A percentile compares a stretch with the other conserved stretches of the same genome.
Conservation (phyloP, 92 coral and sea anemone species). For the Phenganax marumi region DNA sequence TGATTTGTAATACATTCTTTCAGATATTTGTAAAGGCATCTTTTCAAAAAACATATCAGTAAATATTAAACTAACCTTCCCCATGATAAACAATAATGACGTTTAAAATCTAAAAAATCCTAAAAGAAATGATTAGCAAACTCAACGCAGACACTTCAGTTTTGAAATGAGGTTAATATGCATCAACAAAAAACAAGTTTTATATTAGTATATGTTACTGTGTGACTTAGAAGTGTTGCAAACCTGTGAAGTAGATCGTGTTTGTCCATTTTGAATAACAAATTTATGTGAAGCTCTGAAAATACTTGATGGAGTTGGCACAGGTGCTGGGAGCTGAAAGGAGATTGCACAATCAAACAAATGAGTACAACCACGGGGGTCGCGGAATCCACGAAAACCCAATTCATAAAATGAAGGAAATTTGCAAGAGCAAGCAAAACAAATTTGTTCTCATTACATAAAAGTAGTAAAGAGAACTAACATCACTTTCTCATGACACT, state of each 20-base stretch:
- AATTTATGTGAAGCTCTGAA: conserved; percentile 80
- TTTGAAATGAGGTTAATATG: too few species aligned
- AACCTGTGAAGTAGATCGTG: conserved; percentile 91
- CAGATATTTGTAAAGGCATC: neutral
- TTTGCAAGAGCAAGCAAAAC: too few species aligned
- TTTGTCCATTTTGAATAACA: conserved; percentile 95
- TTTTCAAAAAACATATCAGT: neutral
- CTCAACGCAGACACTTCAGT: neutral
- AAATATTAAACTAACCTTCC: conserved; percentile 72
- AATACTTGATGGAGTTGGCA: conserved; percentile 82
- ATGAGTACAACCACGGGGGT: too few species aligned
- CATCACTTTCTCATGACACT: too few species aligned
- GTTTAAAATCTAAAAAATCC: conserved; percentile 93
- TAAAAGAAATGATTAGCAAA: neutral
- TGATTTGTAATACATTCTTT: neutral
- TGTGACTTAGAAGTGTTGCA: neutral
- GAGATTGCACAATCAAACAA: too few species aligned
- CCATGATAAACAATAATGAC: conserved; percentile 97
- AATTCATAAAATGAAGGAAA: too few species aligned
- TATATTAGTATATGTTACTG: neutral
- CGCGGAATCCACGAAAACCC: too few species aligned
- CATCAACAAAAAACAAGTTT: neutral
- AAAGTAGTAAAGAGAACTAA: too few species aligned
- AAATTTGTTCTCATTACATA: too few species aligned
- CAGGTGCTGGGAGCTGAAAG: conserved; percentile 74